Conservation (phyloP, 1,140 invertebrate genomes). For the Zaprionus kolodkinae region DNA sequence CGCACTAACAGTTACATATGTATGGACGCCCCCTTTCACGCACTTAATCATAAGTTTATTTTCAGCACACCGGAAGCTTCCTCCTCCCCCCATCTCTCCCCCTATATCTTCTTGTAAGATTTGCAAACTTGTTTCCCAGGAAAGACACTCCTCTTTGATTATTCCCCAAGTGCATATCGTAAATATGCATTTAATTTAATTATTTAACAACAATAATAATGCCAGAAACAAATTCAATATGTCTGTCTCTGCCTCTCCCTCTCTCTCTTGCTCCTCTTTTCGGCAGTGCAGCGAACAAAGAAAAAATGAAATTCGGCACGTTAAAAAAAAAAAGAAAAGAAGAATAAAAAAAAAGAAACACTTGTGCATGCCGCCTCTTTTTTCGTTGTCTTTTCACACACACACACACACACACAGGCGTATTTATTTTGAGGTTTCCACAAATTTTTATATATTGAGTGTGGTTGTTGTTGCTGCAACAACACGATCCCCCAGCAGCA, state of each 20-base stretch:
- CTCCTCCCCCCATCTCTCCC: neutral
- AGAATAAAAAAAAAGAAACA: constrained; percentile 45
- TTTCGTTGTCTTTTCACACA: constrained; percentile 20
- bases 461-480: constrained; percentile 56
- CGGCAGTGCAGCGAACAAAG: constrained; percentile 43
- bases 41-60: constrained; percentile 47
- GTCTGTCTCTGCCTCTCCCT: neutral
- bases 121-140: constrained; percentile 52
- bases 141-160: constrained; percentile 50
- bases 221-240: constrained; percentile 46
- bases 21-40: constrained; percentile 6
- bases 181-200: constrained; percentile 46
- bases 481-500: constrained; percentile 44
- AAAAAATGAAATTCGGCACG: constrained; percentile 54
- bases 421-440: constrained; percentile 63
- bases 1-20: neutral
- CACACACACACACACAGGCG: neutral
- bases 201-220: constrained; percentile 46
- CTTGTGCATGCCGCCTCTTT: constrained; percentile 57
- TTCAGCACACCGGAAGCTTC: constrained; percentile 56
- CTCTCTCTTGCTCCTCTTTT: neutral
- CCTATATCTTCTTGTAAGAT: neutral
- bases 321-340: constrained; percentile 20
- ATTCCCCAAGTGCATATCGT: constrained; percentile 46
- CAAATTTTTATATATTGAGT: constrained; percentile 65